Percentiles rank a stretch among this genome's conserved stretches.
Conservation (phyloP, 2,113 vertebrate species). For the Atlantisia rogersi region DNA sequence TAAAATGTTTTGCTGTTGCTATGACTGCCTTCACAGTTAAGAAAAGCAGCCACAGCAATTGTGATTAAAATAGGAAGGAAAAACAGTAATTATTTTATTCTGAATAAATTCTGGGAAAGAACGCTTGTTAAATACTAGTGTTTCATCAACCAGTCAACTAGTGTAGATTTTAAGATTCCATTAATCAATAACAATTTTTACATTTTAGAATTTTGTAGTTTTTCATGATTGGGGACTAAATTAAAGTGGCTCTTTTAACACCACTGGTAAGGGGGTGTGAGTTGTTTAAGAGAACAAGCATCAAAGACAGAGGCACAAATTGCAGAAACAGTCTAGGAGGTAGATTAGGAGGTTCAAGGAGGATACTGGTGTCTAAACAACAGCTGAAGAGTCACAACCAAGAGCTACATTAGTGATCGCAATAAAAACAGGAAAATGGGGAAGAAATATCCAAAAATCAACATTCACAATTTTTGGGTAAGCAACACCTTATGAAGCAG, state of each 20-base stretch:
- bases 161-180: neutral
- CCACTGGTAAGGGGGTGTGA: no score
- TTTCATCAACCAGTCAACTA: neutral
- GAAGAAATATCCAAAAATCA: neutral
- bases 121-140: neutral
- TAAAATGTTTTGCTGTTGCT: slow-evolving; percentile 29
- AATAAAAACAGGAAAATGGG: neutral
- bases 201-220: neutral
- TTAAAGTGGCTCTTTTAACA: neutral
- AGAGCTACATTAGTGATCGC: neutral
- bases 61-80: neutral
- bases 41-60: neutral
- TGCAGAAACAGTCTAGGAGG: neutral
- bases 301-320: neutral
- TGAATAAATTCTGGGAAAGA: neutral
- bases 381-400: neutral
- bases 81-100: slow-evolving; percentile 22
- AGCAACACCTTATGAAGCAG: neutral
- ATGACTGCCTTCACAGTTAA: neutral
- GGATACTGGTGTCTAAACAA: neutral
- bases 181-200: neutral
- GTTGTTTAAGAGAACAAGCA: neutral
- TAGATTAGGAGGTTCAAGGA: neutral
- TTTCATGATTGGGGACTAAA: neutral
- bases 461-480: neutral